These are phyloP conservation scores for Craniophora ligustri DNA, from an alignment of 2,888 invertebrate species.

Conservation along the genomic window DNA sequence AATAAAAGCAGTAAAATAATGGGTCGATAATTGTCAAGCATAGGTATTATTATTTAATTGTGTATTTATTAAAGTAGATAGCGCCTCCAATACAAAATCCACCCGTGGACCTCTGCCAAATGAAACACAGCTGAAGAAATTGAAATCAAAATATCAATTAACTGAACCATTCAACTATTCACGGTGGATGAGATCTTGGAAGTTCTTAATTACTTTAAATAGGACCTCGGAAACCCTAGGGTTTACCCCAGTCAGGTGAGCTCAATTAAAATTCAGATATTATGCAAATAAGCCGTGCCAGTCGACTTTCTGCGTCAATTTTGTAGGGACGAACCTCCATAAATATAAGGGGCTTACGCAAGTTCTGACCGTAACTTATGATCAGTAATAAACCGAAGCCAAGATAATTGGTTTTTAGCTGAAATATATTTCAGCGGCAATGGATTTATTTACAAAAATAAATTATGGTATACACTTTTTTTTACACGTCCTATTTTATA, in stretches of 20 bases:
- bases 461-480: too few species aligned
- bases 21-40: too few species aligned
- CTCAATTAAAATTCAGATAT: conserved; percentile 51
- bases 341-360: conserved; percentile 34
- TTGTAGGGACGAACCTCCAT: conserved; percentile 33
- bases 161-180: background rate
- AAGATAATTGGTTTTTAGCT: conserved; percentile 34
- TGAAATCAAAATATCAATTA: background rate
- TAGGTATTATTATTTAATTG: too few species aligned
- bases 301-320: conserved; percentile 42
- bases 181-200: conserved; percentile 11
- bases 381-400: conserved; percentile 37
- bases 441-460: too few species aligned
- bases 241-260: conserved; percentile 23
- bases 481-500: too few species aligned
- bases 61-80: too few species aligned
- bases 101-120: background rate
- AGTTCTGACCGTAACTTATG: conserved; percentile 31
- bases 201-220: conserved; percentile 13
- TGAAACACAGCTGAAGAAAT: background rate
- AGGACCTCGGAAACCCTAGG: background rate
- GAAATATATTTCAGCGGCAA: too few species aligned
- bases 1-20: too few species aligned
- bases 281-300: conserved; percentile 45
- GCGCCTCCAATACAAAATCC: too few species aligned